phyloP scores from a whole-genome alignment of 2,888 invertebrate species.

The Trachelus stipa region DNA sequence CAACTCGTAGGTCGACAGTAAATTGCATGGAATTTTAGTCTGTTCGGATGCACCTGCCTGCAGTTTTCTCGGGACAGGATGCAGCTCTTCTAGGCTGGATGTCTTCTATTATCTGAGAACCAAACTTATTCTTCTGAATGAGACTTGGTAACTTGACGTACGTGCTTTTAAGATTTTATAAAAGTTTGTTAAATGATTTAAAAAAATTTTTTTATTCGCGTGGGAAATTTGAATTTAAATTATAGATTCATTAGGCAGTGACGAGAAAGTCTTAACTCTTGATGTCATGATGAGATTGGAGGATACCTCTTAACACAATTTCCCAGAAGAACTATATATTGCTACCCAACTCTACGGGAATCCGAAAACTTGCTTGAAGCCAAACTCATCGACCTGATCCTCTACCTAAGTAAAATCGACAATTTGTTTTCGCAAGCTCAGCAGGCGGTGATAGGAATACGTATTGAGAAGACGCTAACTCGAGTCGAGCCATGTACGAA shows the following conservation, averaged over 20 bases:
- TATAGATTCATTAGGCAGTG: background rate
- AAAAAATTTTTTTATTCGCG: background rate
- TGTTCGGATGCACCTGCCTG: conserved; percentile 43
- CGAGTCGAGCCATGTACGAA: conserved; percentile 34
- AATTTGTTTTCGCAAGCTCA: conserved; percentile 49
- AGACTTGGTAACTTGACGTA: background rate
- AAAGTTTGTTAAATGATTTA: background rate
- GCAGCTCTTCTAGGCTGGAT: background rate
- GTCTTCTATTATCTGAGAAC: conserved; percentile 1
- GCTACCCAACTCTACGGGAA: background rate
- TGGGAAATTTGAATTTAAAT: background rate
- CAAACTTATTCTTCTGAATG: background rate
- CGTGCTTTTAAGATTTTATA: background rate
- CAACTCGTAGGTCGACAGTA: conserved; percentile 40
- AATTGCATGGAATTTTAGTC: conserved; percentile 24
- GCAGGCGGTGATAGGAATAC: conserved; percentile 38
- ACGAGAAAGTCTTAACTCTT: no score
- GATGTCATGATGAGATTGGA: background rate
- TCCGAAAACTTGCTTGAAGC: background rate
- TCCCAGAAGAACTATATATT: background rate
- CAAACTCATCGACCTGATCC: conserved; percentile 19
- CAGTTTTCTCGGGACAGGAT: conserved; percentile 27
- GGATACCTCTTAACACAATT: background rate
- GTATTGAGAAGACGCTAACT: conserved; percentile 27
- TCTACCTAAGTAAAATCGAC: conserved; percentile 51